Conservation (phyloP, 2,797 vertebrate species). For the Morus bassanus region DNA sequence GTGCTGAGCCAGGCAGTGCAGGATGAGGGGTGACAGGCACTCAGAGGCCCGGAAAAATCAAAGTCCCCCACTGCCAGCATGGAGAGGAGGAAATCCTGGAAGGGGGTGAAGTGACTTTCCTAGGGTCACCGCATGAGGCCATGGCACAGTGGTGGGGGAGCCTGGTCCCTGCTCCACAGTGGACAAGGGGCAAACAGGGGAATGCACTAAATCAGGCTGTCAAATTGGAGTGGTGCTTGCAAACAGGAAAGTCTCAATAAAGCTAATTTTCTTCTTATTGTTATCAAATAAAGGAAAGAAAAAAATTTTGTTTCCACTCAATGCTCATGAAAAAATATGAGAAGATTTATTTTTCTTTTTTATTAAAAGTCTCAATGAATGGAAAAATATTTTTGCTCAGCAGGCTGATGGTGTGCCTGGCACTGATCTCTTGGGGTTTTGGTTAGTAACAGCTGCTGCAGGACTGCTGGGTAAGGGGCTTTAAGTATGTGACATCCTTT, state of each 20-base stretch:
- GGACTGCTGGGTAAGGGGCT: not conserved
- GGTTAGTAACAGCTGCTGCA: not conserved
- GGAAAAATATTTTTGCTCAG: not conserved
- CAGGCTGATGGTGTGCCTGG: not conserved
- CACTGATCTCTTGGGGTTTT: not conserved
- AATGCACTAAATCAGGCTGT: not conserved
- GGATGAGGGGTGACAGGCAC: not conserved
- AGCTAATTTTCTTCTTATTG: not conserved
- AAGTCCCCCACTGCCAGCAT: not conserved
- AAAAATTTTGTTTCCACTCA: not conserved
- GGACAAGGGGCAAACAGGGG: not conserved
- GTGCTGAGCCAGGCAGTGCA: not conserved
- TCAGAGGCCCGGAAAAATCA: fast-evolving
- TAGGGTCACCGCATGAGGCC: not conserved
- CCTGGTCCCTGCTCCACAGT: not conserved
- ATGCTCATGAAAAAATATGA: not conserved
- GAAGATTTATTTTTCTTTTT: not conserved
- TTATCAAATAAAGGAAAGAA: not conserved
- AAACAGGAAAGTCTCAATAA: not conserved
- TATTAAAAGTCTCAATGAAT: not conserved
- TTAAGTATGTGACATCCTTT: not conserved
- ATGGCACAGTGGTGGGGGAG: not conserved
- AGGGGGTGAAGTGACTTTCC: not conserved
- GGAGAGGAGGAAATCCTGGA: not conserved
- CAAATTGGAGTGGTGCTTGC: not conserved